Base-by-base conservation (phyloP, 2,113 vertebrate genomes). In the Prionailurus bengalensis region DNA sequence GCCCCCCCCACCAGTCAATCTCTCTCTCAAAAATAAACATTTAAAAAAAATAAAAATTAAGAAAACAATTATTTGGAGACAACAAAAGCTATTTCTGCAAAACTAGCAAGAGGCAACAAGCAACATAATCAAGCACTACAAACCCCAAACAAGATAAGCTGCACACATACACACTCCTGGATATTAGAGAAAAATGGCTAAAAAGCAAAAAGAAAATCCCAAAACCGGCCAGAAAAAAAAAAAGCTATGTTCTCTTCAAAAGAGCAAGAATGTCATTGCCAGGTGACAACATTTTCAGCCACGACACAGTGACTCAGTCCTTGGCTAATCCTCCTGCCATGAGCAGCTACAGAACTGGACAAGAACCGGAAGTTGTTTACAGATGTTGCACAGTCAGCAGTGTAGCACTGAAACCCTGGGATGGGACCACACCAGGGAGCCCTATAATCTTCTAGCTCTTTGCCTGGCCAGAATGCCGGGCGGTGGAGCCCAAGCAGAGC, bases 31-130 rank as follows among this genome's bases (percentile, higher is more conserved):
- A 61, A 61, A 61, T 61, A 61, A 61, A 23, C 58, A 23, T 61
- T 58, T 10, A 61, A 61, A 61, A 61, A 61, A 61, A 23, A 61
- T 25, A 25, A 61, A 61, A 25, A 23, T 23, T 23, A 61, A 36
- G 36, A 36, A 61, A 23, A 23, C 70, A 17, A 0, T 16, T 1
- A n/a, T 11, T 4, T 6, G 15, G 10, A 45, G 70, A 45, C 4
- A 31, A 39, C 0, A 2, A 45, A 31, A 76, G 16, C 2, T 42
- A 16, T 25, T 10, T 25, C 8, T 48, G 55, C 17, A 48, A 61
- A 36, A 76, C 66, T 17, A 68, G 21, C 42, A 17, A n/a, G 65
- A 51, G 21, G 61, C 16, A n/a, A 31, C 83, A n/a, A 55, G 51
- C 58, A 13, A 14, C 15, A 21, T 5, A 0, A 25, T 4, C 21